Percentiles rank a stretch among this genome's conserved stretches.
phyloP scores from a whole-genome alignment of 2,888 invertebrate species.

The Cantharis nigra region DNA sequence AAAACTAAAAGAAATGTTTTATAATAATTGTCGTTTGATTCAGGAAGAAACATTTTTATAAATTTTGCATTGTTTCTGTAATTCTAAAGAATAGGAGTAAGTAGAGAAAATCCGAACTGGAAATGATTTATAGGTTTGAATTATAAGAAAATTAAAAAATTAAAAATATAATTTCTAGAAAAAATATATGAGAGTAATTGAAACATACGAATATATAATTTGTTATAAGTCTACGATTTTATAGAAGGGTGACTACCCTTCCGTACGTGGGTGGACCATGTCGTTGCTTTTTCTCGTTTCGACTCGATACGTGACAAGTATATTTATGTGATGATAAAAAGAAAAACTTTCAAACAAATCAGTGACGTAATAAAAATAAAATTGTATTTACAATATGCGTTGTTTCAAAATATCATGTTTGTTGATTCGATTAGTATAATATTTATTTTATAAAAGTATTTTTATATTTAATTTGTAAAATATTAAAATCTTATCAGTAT shows the following conservation, averaged over 20 bases:
- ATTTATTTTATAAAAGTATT: no score
- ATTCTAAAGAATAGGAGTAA: no score
- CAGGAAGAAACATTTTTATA: no score
- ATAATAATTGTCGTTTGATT: no score
- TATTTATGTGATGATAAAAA: constrained; percentile 5
- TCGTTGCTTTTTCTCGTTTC: constrained; percentile 9
- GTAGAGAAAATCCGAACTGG: no score
- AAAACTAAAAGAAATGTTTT: no score
- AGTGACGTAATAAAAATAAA: constrained; percentile 9
- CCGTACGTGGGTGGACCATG: neutral
- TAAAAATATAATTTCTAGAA: neutral
- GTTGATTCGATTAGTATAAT: no score
- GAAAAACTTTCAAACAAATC: constrained; percentile 8
- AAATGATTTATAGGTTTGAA: neutral
- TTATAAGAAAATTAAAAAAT: neutral
- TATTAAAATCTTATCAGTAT: neutral
- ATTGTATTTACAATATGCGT: neutral
- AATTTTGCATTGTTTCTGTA: no score
- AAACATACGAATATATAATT: constrained; percentile 30
- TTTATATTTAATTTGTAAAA: no score
- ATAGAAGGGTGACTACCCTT: constrained; percentile 4
- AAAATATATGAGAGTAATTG: constrained; percentile 20
- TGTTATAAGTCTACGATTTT: constrained; percentile 22
- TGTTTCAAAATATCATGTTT: neutral
- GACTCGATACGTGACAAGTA: constrained; percentile 9